Conservation (phyloP, 2,113 vertebrate genomes). For the Phyllostomus hastatus region DNA sequence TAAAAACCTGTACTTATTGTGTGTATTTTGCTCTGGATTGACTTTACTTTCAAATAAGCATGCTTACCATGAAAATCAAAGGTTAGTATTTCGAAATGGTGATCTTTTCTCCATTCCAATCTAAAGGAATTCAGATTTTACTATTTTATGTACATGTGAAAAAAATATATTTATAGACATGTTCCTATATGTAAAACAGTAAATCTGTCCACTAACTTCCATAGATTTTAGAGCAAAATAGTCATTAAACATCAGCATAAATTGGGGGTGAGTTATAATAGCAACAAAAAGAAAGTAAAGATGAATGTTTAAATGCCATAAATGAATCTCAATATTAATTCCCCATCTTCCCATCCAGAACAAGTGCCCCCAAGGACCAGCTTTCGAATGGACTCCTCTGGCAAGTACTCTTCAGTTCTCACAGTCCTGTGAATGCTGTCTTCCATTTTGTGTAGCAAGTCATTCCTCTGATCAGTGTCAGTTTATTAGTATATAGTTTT, state of each 20-base stretch:
- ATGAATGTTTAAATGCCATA: constrained; percentile 77
- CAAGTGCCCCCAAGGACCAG: constrained; percentile 90
- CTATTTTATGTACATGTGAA: not conserved
- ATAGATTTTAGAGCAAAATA: constrained; percentile 5
- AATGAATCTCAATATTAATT: constrained; percentile 83
- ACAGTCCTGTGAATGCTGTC: constrained; percentile 77
- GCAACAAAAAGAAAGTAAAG: constrained; percentile 61
- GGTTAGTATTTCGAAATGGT: constrained; percentile 9
- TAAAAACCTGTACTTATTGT: not conserved
- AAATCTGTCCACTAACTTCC: not conserved
- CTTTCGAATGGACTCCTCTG: constrained; percentile 91
- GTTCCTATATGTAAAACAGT: not conserved
- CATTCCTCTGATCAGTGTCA: constrained; percentile 61
- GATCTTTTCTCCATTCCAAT: not conserved
- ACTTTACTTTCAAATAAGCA: constrained; percentile 21
- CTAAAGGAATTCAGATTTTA: constrained; percentile 34
- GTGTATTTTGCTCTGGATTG: not conserved
- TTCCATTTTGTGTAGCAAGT: constrained; percentile 79
- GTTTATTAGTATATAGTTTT: constrained; percentile 48
- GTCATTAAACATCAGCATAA: not conserved
- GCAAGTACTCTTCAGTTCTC: constrained; percentile 86
- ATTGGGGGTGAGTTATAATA: constrained; percentile 29
- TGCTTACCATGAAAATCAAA: constrained; percentile 10
- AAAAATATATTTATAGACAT: not conserved
- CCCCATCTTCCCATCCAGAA: constrained; percentile 90